phyloP scores from a whole-genome alignment of 2,888 invertebrate genomes.

The Griposia aprilina region DNA sequence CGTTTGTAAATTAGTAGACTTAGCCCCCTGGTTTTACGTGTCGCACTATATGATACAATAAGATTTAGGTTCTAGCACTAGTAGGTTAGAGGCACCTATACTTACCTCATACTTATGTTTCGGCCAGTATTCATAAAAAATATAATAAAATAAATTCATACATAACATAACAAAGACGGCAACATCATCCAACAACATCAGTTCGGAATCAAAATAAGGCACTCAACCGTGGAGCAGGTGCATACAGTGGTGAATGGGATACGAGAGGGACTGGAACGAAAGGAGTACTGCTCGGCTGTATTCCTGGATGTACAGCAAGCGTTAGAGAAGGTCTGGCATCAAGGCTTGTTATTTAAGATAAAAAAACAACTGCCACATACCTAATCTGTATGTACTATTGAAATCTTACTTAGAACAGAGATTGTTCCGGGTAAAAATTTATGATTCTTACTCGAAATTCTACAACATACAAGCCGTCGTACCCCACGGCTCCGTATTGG shows the following conservation, averaged over 20 bases:
- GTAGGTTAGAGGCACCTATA: background rate
- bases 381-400: background rate
- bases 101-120: background rate
- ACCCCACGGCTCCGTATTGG: background rate
- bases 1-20: no score
- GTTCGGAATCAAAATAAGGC: no score
- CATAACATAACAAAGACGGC: no score
- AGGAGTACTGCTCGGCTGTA: background rate
- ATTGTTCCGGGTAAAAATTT: background rate
- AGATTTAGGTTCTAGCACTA: background rate
- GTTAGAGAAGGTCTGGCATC: background rate
- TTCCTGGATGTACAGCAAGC: background rate
- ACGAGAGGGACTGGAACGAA: background rate
- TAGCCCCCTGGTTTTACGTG: no score
- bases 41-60: background rate
- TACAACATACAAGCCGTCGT: background rate
- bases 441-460: background rate
- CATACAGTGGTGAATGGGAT: background rate
- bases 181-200: no score
- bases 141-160: background rate
- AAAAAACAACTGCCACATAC: background rate
- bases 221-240: no score
- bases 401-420: background rate
- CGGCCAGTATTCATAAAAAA: background rate
- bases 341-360: background rate